Evolutionary conservation across 2,113 vertebrate species (phyloP), one percentile per base, ranked within the genome.

Genomic region (Crocuta crocuta): DNA sequence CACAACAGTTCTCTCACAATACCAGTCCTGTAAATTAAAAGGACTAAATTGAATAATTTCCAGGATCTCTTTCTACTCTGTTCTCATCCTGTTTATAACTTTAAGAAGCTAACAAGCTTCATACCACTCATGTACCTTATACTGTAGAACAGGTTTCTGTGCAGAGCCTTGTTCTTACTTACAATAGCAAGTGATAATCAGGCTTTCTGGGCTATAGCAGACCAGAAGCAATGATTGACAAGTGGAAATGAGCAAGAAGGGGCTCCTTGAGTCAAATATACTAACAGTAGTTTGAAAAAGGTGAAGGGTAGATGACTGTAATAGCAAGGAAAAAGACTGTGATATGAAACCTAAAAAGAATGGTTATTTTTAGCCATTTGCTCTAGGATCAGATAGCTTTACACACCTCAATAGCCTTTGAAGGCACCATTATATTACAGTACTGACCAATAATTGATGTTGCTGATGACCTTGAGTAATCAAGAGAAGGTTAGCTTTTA

Each of bases 401-500:
- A 35, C 9, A 93, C 48, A 89, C 48, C 53, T 93, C 91, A 63
- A 43, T 0, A 79, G 35, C 50, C 76, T 68, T 33, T 50, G 82
- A 83, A 76, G 61, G 23, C 4, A 74, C 68, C 86, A 70, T 35
- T 79, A 48, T 39, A 66, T 86, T 73, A 93, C 24, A 97, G 78
- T 16, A 88, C 31, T 63, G n/a, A 89, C 53, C 63, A 80, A 19
- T 84, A 89, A 94, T 1, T 92, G 84, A 95, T 43, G 26, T 10
- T 93, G 81, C 45, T 65, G 82, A 95, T 89, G 97, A 89, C 58
- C 71, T 53, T 82, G 58, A 68, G 33, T 70, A 87, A 93, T 87
- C 55, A 96, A 91, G 71, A 92, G 89, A 95, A 97, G 68, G 65
- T 71, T 92, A 50, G 78, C 65, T 91, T 86, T 79, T 86, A 89